Conservation (phyloP, 2,797 vertebrate genomes). For the Nothura maculosa region DNA sequence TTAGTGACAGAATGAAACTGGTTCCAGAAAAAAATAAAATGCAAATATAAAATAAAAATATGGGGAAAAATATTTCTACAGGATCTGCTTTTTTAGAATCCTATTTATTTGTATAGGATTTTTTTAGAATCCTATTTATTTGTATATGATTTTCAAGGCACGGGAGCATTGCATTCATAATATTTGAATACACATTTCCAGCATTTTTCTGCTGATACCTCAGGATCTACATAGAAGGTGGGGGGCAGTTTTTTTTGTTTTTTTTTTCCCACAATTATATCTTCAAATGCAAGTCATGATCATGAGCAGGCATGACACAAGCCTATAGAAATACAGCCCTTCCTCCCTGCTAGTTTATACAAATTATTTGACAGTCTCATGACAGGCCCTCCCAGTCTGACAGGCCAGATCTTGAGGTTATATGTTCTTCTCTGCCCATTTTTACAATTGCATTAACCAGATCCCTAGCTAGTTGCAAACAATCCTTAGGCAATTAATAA, state of each 20-base stretch:
- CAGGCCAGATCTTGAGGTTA: neutral
- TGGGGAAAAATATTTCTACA: neutral
- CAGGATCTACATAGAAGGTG: neutral
- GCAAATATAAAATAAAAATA: neutral
- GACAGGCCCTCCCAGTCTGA: neutral
- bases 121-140: no score
- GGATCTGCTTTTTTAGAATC: neutral
- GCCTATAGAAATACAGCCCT: neutral
- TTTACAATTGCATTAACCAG: neutral
- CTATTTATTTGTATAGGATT: neutral
- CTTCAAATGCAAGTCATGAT: neutral
- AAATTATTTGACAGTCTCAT: neutral
- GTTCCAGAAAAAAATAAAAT: neutral
- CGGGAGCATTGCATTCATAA: neutral
- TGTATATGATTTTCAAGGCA: neutral
- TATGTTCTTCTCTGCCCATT: neutral
- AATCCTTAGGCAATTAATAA: neutral
- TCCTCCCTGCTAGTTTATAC: neutral
- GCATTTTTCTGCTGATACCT: neutral
- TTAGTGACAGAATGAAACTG: neutral
- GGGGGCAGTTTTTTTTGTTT: no score
- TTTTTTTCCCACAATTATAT: neutral
- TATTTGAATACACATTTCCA: neutral
- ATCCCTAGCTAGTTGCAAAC: neutral
- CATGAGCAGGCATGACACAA: rapidly evolving